These are phyloP conservation scores for Apodemus agrarius DNA, from an alignment of 2,797 vertebrate genomes.

Conservation along the genomic window DNA sequence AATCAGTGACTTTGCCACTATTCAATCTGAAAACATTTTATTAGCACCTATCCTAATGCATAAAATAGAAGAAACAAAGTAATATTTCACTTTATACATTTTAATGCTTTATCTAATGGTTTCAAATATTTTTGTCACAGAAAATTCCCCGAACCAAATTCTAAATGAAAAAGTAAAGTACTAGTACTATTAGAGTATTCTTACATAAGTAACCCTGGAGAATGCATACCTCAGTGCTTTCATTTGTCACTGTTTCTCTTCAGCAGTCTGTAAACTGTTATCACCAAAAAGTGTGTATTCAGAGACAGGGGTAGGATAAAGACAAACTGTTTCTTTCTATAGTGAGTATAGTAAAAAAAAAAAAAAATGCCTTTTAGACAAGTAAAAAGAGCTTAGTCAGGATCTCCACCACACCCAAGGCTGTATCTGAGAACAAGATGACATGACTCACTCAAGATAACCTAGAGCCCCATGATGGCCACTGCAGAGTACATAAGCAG, in stretches of 20 bases:
- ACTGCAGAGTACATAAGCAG: not conserved
- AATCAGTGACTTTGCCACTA: not conserved
- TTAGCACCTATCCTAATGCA: not conserved
- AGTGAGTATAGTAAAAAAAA: not conserved
- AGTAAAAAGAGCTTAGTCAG: not conserved
- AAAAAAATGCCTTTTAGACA: not conserved
- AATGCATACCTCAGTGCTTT: not conserved
- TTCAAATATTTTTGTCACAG: not conserved
- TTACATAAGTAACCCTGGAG: not conserved
- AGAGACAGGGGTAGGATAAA: not conserved
- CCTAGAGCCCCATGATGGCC: not conserved
- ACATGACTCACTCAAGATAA: not conserved
- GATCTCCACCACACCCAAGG: not conserved
- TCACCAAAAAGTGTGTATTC: not conserved
- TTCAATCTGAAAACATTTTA: not conserved
- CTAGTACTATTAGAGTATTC: not conserved
- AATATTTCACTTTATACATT: not conserved
- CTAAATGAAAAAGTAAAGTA: not conserved
- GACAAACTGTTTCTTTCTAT: not conserved
- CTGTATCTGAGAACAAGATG: not conserved
- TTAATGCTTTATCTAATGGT: not conserved
- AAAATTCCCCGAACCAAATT: slow-evolving; percentile 22
- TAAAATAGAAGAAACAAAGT: not conserved
- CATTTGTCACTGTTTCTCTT: not conserved
- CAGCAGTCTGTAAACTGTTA: not conserved